These are phyloP conservation scores for Heliangelus exortis DNA, from an alignment of 2,797 vertebrate species.

Conservation along the genomic window DNA sequence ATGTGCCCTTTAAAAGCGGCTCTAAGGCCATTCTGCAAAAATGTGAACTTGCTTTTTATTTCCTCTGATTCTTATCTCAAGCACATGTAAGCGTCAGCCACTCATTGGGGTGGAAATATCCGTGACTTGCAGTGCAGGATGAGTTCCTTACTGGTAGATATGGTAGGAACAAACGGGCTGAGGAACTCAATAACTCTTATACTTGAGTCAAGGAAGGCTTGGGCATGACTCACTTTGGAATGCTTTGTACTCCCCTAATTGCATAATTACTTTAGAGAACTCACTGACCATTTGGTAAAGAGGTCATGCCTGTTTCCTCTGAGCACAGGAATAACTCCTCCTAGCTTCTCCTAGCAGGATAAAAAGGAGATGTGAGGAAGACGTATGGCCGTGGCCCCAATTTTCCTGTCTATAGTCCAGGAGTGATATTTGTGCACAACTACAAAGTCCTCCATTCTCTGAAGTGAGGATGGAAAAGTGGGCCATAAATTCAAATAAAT, in stretches of 20 bases:
- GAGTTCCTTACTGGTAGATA: not conserved
- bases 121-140: not conserved
- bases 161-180: not conserved
- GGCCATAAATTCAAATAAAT: not conserved
- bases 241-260: conserved; percentile 67
- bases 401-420: not conserved
- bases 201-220: conserved; percentile 17
- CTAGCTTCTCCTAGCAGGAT: not conserved
- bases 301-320: conserved; percentile 57
- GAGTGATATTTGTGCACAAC: not conserved
- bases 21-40: not conserved
- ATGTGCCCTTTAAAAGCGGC: not conserved
- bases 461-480: not conserved
- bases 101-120: not conserved
- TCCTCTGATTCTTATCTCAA: not conserved
- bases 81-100: not conserved
- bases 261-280: conserved; percentile 53
- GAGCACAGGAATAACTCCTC: conserved; percentile 19
- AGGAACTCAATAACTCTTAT: not conserved
- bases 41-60: not conserved
- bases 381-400: not conserved
- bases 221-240: conserved; percentile 59
- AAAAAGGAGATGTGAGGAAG: conserved; percentile 15
- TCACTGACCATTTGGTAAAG: conserved; percentile 54
- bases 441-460: not conserved